phyloP scores from a whole-genome alignment of 2,113 vertebrate species.

The Tichodroma muraria region DNA sequence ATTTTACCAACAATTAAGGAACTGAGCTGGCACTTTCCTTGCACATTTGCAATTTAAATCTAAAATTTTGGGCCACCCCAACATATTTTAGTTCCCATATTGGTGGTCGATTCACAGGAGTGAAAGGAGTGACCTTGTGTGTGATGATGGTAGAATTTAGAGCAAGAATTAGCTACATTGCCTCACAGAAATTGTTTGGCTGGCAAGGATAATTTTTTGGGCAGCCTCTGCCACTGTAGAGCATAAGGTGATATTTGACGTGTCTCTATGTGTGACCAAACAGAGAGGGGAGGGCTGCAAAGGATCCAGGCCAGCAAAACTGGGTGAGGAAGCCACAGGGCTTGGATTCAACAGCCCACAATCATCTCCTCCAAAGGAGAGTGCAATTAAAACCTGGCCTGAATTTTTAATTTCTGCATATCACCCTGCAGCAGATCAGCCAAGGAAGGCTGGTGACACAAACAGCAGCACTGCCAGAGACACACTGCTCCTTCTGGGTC shows the following conservation, averaged over 20 bases:
- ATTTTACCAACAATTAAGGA: background rate
- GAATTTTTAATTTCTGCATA: background rate
- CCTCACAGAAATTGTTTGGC: background rate
- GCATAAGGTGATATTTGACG: background rate
- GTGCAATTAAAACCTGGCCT: slow-evolving; percentile 5
- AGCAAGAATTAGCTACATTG: background rate
- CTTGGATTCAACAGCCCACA: background rate
- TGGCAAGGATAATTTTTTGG: background rate
- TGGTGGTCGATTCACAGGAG: background rate
- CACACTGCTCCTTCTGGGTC: background rate
- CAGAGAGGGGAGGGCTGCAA: background rate
- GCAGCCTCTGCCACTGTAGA: background rate
- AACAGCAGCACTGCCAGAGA: background rate
- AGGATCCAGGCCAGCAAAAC: background rate
- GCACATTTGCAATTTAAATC: background rate
- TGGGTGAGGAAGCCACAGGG: background rate
- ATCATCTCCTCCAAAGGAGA: background rate
- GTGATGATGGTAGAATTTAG: background rate
- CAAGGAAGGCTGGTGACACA: background rate
- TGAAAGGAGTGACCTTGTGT: background rate
- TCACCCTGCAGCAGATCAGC: background rate
- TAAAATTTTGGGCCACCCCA: background rate
- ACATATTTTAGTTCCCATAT: background rate
- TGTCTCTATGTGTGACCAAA: background rate
- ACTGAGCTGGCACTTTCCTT: background rate